Evolutionary conservation across 1,140 invertebrate species (phyloP).

Genomic region (Danaus plexippus): DNA sequence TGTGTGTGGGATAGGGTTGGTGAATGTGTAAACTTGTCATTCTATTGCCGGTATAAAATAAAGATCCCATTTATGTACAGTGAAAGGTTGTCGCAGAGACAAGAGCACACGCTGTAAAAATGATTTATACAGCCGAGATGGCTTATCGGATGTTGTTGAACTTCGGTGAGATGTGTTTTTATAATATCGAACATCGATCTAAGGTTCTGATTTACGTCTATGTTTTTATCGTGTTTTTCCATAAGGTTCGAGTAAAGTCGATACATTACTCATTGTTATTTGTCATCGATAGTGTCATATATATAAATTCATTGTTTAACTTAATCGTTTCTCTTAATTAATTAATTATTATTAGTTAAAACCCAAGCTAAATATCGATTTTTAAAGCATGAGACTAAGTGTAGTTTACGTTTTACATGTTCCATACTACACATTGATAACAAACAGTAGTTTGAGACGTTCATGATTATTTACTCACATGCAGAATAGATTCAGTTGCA

Average conservation of each 20-base stretch:
- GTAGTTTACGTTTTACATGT: too few species aligned
- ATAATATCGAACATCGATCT: slow-evolving; percentile 26
- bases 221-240: slow-evolving; percentile 8
- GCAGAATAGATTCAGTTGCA: slow-evolving; percentile 26
- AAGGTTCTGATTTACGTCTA: slow-evolving; percentile 11
- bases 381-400: too few species aligned
- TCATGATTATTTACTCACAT: slow-evolving; percentile 25
- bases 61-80: slow-evolving; percentile 42
- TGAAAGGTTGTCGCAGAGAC: slow-evolving; percentile 53
- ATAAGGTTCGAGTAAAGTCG: slow-evolving; percentile 18
- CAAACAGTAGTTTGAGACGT: neutral
- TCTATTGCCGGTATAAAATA: slow-evolving; percentile 38
- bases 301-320: neutral
- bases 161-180: slow-evolving; percentile 32
- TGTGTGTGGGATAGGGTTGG: slow-evolving; percentile 11
- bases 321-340: too few species aligned
- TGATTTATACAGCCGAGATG: slow-evolving; percentile 51
- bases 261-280: slow-evolving; percentile 10
- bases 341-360: too few species aligned
- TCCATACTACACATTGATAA: neutral
- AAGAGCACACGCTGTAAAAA: slow-evolving; percentile 46
- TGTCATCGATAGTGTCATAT: slow-evolving; percentile 12
- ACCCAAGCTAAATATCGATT: too few species aligned
- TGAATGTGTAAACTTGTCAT: slow-evolving; percentile 2
- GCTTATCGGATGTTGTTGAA: slow-evolving; percentile 47